Evolutionary conservation across 2,888 invertebrate genomes (phyloP).

Genomic region (Cephus sareptanus): DNA sequence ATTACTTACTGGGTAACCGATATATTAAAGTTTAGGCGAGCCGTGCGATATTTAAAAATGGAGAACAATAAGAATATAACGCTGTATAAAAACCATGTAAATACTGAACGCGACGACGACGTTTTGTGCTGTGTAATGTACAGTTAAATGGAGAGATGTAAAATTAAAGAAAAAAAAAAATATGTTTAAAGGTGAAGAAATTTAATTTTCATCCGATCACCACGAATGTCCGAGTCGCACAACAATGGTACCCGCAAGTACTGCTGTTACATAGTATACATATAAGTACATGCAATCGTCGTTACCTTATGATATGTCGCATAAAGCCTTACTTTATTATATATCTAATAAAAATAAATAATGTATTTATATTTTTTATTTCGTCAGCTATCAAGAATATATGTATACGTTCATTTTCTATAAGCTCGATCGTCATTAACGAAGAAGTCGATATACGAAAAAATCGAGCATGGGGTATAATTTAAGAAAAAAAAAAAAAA

Average conservation of each 20-base stretch:
- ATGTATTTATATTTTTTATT: constrained; percentile 51
- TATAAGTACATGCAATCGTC: constrained; percentile 1
- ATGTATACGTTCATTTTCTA: neutral
- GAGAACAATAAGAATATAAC: too few species aligned
- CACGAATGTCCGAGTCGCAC: neutral
- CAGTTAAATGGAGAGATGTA: neutral
- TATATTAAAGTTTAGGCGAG: too few species aligned
- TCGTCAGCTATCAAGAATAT: constrained; percentile 4
- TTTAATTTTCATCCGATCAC: neutral
- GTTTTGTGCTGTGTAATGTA: neutral
- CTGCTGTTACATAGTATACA: neutral
- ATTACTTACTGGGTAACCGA: too few species aligned
- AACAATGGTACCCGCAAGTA: neutral
- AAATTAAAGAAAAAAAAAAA: neutral
- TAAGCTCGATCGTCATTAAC: neutral
- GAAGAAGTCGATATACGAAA: neutral
- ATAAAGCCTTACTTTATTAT: neutral
- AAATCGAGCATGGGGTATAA: neutral
- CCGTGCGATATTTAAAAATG: too few species aligned
- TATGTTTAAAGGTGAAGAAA: neutral
- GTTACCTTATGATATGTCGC: neutral
- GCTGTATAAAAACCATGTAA: too few species aligned
- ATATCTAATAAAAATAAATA: constrained; percentile 42
- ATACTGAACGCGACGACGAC: too few species aligned
- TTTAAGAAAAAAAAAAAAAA: neutral